Conservation (phyloP, 2,888 invertebrate species). For the Hirtodrosophila duncani region DNA sequence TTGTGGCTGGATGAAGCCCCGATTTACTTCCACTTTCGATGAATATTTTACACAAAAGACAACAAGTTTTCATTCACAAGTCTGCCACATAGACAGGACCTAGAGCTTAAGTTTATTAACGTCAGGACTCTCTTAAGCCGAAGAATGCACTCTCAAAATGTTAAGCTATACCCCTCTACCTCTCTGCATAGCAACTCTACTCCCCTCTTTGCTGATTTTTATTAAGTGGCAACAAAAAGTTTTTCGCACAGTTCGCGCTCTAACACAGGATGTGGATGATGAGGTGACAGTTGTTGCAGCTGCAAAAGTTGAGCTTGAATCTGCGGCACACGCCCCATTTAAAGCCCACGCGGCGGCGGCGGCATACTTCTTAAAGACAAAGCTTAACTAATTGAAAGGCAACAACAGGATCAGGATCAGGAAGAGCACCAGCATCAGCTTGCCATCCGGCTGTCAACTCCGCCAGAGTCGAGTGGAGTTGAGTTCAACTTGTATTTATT, state of each 20-base stretch:
- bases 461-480: neutral
- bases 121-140: too few relatives aligned
- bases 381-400: conserved; percentile 41
- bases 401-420: conserved; percentile 22
- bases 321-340: conserved; percentile 12
- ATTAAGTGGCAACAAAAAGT: conserved; percentile 58
- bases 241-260: conserved; percentile 26
- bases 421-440: conserved; percentile 47
- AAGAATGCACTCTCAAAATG: too few relatives aligned
- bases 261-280: too few relatives aligned
- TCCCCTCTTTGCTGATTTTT: conserved; percentile 23
- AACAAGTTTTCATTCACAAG: too few relatives aligned
- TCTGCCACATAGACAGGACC: too few relatives aligned
- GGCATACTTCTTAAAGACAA: conserved; percentile 17
- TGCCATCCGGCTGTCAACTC: conserved; percentile 49
- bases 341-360: conserved; percentile 8
- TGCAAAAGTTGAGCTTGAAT: conserved; percentile 31
- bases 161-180: too few relatives aligned
- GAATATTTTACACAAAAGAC: too few relatives aligned
- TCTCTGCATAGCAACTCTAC: too few relatives aligned
- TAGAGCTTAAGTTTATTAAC: too few relatives aligned
- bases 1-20: conserved; percentile 7
- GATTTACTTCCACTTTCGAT: too few relatives aligned
- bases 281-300: conserved; percentile 35
- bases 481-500: conserved; percentile 29